phyloP scores from a whole-genome alignment of 2,113 vertebrate species.

The Balaenoptera acutorostrata region DNA sequence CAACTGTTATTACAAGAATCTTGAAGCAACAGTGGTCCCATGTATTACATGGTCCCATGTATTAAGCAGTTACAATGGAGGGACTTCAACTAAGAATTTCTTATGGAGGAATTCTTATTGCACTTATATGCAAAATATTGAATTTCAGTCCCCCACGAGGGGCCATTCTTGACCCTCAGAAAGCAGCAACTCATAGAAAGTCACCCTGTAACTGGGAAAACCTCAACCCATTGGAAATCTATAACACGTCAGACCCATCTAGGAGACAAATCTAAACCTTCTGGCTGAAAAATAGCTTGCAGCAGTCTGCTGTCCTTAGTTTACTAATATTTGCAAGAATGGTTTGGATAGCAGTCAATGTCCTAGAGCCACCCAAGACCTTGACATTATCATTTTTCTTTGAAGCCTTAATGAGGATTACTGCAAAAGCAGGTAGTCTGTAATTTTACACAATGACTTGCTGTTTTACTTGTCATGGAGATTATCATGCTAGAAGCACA shows the following conservation, averaged over 20 bases:
- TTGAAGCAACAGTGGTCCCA: neutral
- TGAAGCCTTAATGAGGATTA: conserved; percentile 63
- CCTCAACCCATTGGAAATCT: conserved; percentile 80
- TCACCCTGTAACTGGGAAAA: conserved; percentile 72
- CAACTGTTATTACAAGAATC: neutral
- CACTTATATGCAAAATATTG: neutral
- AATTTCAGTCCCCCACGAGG: conserved; percentile 62
- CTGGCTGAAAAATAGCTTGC: conserved; percentile 78
- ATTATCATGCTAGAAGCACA: neutral
- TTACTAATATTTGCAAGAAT: conserved; percentile 79
- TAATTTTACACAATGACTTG: neutral
- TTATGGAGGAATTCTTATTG: neutral
- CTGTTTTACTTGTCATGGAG: conserved; percentile 4
- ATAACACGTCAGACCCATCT: conserved; percentile 78
- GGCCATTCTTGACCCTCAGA: conserved; percentile 71
- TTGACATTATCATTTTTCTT: conserved; percentile 67
- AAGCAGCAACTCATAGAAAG: conserved; percentile 64
- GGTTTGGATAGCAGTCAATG: conserved; percentile 74
- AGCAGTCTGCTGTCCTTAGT: conserved; percentile 63
- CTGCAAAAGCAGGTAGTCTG: neutral
- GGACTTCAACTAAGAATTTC: neutral
- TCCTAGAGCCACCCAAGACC: conserved; percentile 69
- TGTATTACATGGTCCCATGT: neutral
- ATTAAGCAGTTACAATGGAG: neutral
- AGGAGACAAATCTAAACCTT: conserved; percentile 81